Conservation (phyloP, 2,888 invertebrate genomes). For the Phyllotreta striolata region DNA sequence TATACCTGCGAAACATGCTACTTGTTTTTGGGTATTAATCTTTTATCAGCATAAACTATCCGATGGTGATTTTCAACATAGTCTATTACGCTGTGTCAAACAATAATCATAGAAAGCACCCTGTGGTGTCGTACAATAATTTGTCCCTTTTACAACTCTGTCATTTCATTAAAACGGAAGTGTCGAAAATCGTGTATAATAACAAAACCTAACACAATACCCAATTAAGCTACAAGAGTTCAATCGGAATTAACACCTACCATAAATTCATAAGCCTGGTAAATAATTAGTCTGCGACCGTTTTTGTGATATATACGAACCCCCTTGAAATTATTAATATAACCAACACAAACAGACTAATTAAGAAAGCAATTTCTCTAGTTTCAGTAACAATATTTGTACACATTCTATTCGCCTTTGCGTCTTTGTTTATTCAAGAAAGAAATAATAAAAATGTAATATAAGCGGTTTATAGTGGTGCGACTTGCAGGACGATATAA, state of each 20-base stretch:
- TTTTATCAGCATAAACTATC: not conserved
- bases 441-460: constrained; percentile 5
- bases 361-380: too few relatives aligned
- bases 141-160: constrained; percentile 44
- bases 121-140: constrained; percentile 51
- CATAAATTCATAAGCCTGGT: too few relatives aligned
- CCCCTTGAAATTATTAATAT: too few relatives aligned
- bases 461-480: constrained; percentile 9
- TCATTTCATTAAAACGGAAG: constrained; percentile 40
- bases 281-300: too few relatives aligned
- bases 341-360: not conserved
- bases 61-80: constrained; percentile 9
- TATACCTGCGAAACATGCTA: too few relatives aligned
- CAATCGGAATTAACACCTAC: too few relatives aligned
- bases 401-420: not conserved
- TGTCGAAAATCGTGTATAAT: constrained; percentile 32
- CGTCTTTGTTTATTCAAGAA: not conserved
- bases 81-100: constrained; percentile 29
- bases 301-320: too few relatives aligned
- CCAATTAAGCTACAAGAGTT: not conserved
- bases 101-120: constrained; percentile 48
- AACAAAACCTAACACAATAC: constrained; percentile 29
- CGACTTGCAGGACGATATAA: not conserved
- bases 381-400: not conserved
- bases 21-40: too few relatives aligned